These are phyloP conservation scores for Drosophila mauritiana DNA, from an alignment of 1,140 invertebrate genomes.

Conservation along the genomic window DNA sequence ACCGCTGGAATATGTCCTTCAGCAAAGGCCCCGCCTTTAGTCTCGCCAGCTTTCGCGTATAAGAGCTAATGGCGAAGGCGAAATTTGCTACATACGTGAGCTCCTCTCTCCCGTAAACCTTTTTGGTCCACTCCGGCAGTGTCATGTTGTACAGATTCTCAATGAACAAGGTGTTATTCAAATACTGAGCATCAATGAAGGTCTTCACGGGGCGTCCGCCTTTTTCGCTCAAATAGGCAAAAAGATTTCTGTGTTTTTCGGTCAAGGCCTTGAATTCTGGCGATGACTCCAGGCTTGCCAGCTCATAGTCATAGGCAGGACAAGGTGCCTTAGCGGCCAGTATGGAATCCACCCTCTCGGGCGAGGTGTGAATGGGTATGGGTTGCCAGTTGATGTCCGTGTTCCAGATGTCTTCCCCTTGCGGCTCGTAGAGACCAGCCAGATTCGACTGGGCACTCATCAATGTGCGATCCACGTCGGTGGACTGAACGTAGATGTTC, in stretches of 20 bases:
- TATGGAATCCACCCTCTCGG: conserved; percentile 87
- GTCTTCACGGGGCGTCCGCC: conserved; percentile 86
- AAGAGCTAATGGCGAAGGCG: conserved; percentile 85
- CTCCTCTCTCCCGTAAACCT: conserved; percentile 85
- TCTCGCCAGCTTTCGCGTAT: conserved; percentile 85
- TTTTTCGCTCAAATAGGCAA: conserved; percentile 87
- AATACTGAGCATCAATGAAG: conserved; percentile 86
- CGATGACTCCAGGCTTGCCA: conserved; percentile 86
- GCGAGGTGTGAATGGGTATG: conserved; percentile 93
- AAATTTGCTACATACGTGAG: conserved; percentile 85
- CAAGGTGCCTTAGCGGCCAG: conserved; percentile 89
- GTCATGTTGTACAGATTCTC: conserved; percentile 88
- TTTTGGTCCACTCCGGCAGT: conserved; percentile 90
- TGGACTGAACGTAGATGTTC: conserved; percentile 90
- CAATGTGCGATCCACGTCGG: conserved; percentile 94
- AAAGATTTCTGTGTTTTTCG: conserved; percentile 87
- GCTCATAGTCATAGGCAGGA: conserved; percentile 87
- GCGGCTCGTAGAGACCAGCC: conserved; percentile 91
- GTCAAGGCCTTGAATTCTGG: conserved; percentile 87
- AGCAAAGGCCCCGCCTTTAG: conserved; percentile 88
- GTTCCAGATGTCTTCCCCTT: conserved; percentile 88
- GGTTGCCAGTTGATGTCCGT: conserved; percentile 92
- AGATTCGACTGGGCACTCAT: conserved; percentile 95
- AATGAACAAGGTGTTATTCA: conserved; percentile 90
- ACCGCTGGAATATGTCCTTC: conserved; percentile 87